Conservation (phyloP, 2,113 vertebrate genomes). For the Neolamprologus tretocephalus region DNA sequence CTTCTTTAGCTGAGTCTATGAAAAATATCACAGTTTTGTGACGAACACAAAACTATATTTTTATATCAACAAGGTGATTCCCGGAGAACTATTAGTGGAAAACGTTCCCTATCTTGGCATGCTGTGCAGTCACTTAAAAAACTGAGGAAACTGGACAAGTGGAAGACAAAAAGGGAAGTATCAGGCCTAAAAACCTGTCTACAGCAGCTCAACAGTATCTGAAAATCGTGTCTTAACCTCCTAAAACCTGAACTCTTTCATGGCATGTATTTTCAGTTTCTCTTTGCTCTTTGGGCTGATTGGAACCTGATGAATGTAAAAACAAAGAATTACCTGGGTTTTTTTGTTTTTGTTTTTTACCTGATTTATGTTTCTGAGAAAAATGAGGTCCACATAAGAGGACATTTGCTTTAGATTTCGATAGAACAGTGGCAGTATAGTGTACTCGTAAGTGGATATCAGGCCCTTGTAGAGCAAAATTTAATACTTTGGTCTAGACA, state of each 20-base stretch:
- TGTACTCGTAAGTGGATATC: not conserved
- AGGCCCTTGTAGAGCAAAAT: not conserved
- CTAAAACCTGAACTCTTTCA: not conserved
- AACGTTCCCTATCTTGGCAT: not conserved
- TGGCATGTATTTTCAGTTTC: not conserved
- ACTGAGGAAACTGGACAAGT: not conserved
- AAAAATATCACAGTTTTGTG: not conserved
- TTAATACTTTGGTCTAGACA: not conserved
- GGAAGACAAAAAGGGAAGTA: not conserved
- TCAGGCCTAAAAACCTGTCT: not conserved
- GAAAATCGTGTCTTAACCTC: not conserved
- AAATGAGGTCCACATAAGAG: not conserved
- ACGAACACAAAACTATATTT: rapidly evolving
- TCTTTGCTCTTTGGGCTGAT: not conserved
- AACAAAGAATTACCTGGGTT: not conserved
- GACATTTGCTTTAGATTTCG: not conserved
- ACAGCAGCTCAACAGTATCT: not conserved
- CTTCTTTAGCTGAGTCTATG: not conserved
- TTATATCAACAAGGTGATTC: not conserved
- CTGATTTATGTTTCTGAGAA: not conserved
- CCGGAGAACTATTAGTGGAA: not conserved
- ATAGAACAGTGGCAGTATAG: not conserved
- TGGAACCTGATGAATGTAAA: not conserved
- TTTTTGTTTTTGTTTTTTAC: not conserved
- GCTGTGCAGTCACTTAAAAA: not conserved